Evolutionary conservation across 2,888 invertebrate species (phyloP).

Genomic region (Zhuqinia jingwanae): DNA sequence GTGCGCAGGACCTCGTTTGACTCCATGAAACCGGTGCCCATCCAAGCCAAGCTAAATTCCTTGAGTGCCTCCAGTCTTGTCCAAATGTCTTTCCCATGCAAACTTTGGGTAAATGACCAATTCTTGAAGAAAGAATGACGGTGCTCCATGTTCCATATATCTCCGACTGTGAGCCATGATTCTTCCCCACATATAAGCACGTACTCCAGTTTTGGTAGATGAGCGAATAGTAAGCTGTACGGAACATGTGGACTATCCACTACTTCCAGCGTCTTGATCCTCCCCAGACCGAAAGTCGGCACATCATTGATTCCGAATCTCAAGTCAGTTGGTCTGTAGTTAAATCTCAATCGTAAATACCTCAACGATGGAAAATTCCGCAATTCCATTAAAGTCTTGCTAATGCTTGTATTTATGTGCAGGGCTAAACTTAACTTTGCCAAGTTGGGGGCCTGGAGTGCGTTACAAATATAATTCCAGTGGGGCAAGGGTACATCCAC

Average conservation of each 20-base stretch:
- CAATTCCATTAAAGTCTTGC: too few relatives aligned
- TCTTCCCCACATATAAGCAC: background rate
- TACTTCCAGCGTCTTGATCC: background rate
- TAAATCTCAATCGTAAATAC: background rate
- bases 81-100: background rate
- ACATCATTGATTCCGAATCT: too few relatives aligned
- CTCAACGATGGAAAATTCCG: background rate
- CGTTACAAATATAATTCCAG: too few relatives aligned
- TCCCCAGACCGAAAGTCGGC: background rate
- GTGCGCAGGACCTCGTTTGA: background rate
- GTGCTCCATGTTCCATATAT: too few relatives aligned
- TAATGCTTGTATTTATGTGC: too few relatives aligned
- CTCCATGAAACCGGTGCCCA: background rate
- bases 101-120: background rate
- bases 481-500: too few relatives aligned
- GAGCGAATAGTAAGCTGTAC: background rate
- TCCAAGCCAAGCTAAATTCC: background rate
- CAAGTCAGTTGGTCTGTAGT: background rate
- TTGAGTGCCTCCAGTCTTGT: background rate
- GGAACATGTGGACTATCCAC: background rate
- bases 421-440: background rate
- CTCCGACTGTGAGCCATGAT: too few relatives aligned
- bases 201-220: background rate
- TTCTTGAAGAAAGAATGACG: background rate
- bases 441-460: background rate